phyloP scores from a whole-genome alignment of 2,888 invertebrate species.

The Nemotelus pantherinus region DNA sequence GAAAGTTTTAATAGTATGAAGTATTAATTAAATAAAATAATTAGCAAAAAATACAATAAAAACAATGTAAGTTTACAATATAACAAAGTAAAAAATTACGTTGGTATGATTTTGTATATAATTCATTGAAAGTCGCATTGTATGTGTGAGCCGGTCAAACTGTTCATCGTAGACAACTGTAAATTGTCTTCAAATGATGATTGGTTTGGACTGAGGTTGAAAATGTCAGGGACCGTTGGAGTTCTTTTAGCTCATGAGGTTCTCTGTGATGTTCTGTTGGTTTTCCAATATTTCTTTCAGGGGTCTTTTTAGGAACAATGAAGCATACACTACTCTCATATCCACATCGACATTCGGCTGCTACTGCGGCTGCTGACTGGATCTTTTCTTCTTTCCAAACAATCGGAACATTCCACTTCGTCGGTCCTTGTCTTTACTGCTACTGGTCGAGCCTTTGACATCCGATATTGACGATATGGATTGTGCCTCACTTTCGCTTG shows the following conservation, averaged over 20 bases:
- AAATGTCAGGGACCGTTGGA: too few relatives aligned
- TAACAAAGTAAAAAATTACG: slow-evolving; percentile 33
- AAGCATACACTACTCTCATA: slow-evolving; percentile 1
- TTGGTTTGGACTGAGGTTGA: not conserved
- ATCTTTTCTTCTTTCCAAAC: slow-evolving; percentile 62
- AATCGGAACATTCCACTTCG: slow-evolving; percentile 62
- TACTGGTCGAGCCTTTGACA: slow-evolving; percentile 54
- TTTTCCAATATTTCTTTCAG: not conserved
- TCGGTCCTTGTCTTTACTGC: slow-evolving; percentile 51
- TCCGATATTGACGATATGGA: slow-evolving; percentile 64
- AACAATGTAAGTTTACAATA: slow-evolving; percentile 26
- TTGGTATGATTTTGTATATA: not conserved
- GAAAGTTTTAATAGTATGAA: slow-evolving; percentile 4
- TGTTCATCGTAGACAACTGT: not conserved
- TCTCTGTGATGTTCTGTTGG: not conserved
- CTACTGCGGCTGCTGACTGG: slow-evolving; percentile 58
- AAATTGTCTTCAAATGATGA: not conserved
- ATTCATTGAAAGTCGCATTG: not conserved
- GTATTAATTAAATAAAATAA: slow-evolving; percentile 36
- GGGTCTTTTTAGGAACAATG: not conserved
- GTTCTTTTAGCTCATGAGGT: too few relatives aligned
- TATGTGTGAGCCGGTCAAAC: not conserved
- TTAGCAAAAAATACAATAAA: slow-evolving; percentile 23
- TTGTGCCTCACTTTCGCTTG: slow-evolving; percentile 65
- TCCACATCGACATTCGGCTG: slow-evolving; percentile 11